Conservation (phyloP, 2,888 invertebrate genomes). For the Ochropleura plecta region DNA sequence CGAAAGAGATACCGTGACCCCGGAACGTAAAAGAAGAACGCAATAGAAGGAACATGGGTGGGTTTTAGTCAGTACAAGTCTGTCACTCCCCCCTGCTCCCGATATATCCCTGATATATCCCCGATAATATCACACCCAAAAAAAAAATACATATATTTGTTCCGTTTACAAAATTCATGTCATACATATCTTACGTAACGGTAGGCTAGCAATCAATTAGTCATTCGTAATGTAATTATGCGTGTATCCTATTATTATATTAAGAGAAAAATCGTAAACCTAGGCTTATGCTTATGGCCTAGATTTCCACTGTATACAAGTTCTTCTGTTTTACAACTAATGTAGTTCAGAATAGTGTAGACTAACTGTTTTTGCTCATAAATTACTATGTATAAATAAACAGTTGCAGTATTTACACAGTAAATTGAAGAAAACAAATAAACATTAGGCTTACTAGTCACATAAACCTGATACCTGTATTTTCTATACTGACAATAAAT, state of each 20-base stretch:
- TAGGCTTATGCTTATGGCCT: conserved; percentile 20
- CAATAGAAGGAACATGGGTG: too few relatives aligned
- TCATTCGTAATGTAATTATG: conserved; percentile 18
- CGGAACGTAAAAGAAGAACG: too few relatives aligned
- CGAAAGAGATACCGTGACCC: too few relatives aligned
- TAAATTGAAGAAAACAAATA: conserved; percentile 31
- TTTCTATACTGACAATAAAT: background rate
- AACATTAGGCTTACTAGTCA: background rate
- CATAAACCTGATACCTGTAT: background rate
- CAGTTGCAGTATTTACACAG: conserved; percentile 14
- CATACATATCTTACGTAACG: background rate
- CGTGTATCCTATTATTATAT: background rate
- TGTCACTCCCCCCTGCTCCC: too few relatives aligned
- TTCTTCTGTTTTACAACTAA: conserved; percentile 11
- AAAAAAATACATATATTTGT: too few relatives aligned
- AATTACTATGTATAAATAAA: conserved; percentile 32
- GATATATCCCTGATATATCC: too few relatives aligned
- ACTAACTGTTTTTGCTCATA: conserved; percentile 20
- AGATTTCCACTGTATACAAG: background rate
- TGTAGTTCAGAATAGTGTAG: background rate
- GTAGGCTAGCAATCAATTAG: background rate
- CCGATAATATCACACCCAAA: too few relatives aligned
- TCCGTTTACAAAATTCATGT: background rate
- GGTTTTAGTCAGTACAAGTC: too few relatives aligned
- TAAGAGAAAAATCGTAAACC: background rate